phyloP scores from a whole-genome alignment of 2,113 vertebrate species.

The Xenus cinereus region DNA sequence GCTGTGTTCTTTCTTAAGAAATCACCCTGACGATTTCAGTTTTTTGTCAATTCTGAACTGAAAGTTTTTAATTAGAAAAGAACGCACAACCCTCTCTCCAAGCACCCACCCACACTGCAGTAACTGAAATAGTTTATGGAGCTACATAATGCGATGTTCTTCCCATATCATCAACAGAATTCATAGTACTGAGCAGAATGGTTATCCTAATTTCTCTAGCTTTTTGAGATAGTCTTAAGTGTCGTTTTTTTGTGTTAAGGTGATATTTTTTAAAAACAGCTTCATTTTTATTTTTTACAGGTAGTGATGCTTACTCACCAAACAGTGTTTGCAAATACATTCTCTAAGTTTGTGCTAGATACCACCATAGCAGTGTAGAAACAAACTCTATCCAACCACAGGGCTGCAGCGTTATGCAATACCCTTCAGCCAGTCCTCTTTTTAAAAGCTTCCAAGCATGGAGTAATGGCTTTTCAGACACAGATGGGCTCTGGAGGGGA shows the following conservation, averaged over 20 bases:
- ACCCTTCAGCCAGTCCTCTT: neutral
- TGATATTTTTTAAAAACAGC: neutral
- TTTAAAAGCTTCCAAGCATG: neutral
- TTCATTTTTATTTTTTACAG: neutral
- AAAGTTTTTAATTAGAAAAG: neutral
- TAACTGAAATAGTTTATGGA: neutral
- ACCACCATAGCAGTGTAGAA: neutral
- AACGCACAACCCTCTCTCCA: neutral
- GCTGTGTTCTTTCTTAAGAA: neutral
- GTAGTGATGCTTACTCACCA: neutral
- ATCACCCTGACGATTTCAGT: neutral
- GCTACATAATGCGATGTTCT: neutral
- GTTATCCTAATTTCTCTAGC: neutral
- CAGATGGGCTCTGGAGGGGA: neutral
- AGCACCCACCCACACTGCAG: neutral
- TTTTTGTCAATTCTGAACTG: neutral
- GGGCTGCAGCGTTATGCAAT: neutral
- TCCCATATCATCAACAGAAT: neutral
- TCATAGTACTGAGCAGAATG: neutral
- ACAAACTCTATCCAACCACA: neutral
- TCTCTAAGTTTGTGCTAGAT: neutral
- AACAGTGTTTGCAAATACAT: neutral
- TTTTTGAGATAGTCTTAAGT: neutral
- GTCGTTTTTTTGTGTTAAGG: neutral
- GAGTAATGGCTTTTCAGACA: neutral